Base-by-base conservation (phyloP, 1,140 invertebrate genomes). In the Pissodes strobi region DNA sequence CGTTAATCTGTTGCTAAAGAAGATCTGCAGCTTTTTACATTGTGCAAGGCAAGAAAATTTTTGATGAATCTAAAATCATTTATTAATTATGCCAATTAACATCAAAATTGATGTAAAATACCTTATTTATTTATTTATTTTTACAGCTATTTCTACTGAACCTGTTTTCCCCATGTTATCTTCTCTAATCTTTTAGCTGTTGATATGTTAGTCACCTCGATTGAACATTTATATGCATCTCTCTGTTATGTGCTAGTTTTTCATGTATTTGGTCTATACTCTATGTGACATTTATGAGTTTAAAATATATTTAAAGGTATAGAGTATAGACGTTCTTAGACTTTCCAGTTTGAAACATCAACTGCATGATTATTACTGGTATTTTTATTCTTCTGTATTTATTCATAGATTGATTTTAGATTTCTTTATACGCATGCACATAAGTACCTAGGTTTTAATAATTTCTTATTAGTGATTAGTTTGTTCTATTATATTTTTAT, bases 191-290 rank as follows among this genome's bases (percentile, higher is more conserved):
- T 9, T 49, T 49, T 49, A 49, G 9, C 22, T 5, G 21, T 49
- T 49, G 38, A n/a, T 39, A 39, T 39, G 12, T 39, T 39, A 39
- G 15, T 13, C 2, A 19, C 9, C 25, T 13, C n/a, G 18, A 6
- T 49, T 15, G 1, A 55, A 9, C 18, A 43, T 57, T 57, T 55
- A 38, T n/a, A 37, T 52, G 53, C 53, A 57, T 57, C 53, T 57
- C 53, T 57, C 38, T 57, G 37, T 57, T 57, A 57, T 57, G 38
- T 57, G 53, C 53, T 41, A 57, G 53, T 57, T 57, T 57, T 57
- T 8, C n/a, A 27, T 52, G 30, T 27, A 22, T 13, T 27, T 15
- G 37, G 49, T 9, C 4, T 19, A 37, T 37, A 37, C 25, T 52
- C 49, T 49, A 21, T 27, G 12, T 46, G 5, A 17, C 21, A 3